phyloP scores from a whole-genome alignment of 2,888 invertebrate species.

The Ennomos fuscantarius region DNA sequence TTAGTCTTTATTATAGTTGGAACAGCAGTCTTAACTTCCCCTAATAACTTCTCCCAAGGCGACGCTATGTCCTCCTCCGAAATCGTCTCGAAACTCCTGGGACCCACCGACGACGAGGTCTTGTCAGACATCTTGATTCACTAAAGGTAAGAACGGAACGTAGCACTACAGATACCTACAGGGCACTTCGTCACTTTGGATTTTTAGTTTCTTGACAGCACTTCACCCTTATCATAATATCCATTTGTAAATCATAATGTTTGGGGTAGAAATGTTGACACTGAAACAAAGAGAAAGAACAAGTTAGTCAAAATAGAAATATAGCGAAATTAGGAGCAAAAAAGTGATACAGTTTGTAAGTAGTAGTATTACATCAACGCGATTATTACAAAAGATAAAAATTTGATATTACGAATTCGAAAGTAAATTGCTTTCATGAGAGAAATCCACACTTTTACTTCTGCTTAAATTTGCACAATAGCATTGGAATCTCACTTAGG shows the following conservation, averaged over 20 bases:
- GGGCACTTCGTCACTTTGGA: conserved; percentile 83
- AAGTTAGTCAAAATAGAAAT: conserved; percentile 18
- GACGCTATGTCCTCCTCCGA: conserved; percentile 79
- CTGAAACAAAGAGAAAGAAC: conserved; percentile 73
- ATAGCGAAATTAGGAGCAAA: background rate
- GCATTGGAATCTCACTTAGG: conserved; percentile 36
- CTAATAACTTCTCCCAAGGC: conserved; percentile 81
- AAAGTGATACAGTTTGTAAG: conserved; percentile 3
- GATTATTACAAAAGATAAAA: conserved; percentile 17
- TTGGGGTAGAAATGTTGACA: conserved; percentile 85
- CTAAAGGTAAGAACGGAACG: conserved; percentile 68
- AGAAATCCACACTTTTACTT: conserved; percentile 39
- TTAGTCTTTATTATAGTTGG: conserved; percentile 80
- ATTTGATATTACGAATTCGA: conserved; percentile 29
- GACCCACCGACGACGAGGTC: conserved; percentile 78
- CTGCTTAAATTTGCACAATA: conserved; percentile 24
- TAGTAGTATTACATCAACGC: conserved; percentile 13
- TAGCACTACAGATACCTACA: conserved; percentile 80
- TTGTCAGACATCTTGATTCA: conserved; percentile 77
- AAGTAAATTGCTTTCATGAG: conserved; percentile 42
- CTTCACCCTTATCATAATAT: conserved; percentile 86
- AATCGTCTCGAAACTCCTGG: conserved; percentile 82
- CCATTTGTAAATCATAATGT: conserved; percentile 86
- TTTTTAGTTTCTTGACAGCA: conserved; percentile 85
- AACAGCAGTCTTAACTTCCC: conserved; percentile 72